phyloP scores from a whole-genome alignment of 1,140 invertebrate genomes.

The Neodiprion lecontei region DNA sequence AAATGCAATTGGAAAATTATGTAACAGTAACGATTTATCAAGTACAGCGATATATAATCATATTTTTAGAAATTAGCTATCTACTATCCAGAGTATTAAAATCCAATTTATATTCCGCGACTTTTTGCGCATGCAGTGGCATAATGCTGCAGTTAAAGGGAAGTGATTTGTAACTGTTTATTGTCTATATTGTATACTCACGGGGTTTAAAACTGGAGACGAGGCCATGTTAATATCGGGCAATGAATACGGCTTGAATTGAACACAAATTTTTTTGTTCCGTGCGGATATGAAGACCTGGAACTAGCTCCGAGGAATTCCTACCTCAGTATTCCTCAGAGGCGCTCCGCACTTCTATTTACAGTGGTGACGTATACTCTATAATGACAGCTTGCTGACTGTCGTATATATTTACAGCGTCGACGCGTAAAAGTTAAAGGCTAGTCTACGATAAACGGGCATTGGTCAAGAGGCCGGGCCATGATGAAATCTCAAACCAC shows the following conservation, averaged over 20 bases:
- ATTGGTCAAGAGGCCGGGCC: too few relatives aligned
- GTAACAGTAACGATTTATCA: too few relatives aligned
- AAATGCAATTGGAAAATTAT: too few relatives aligned
- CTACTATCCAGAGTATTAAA: too few relatives aligned
- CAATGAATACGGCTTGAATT: not conserved
- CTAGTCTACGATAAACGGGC: not conserved
- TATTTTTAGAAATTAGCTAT: too few relatives aligned
- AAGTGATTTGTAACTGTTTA: not conserved
- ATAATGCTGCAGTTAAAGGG: not conserved
- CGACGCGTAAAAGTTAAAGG: not conserved
- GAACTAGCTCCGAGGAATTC: conserved; percentile 9
- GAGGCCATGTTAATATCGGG: conserved; percentile 29
- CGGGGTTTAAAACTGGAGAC: conserved; percentile 35
- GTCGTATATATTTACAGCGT: not conserved
- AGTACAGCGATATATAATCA: too few relatives aligned
- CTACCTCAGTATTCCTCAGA: conserved; percentile 17
- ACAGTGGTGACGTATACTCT: conserved; percentile 43
- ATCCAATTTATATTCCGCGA: too few relatives aligned
- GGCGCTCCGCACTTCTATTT: conserved; percentile 40
- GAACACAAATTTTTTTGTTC: not conserved
- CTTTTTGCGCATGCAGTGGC: not conserved
- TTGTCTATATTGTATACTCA: conserved; percentile 26
- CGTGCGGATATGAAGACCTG: not conserved
- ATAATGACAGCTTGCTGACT: not conserved
- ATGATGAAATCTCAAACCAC: too few relatives aligned